Conservation (phyloP, 2,888 invertebrate genomes). For the Zaprionus bogoriensis region DNA sequence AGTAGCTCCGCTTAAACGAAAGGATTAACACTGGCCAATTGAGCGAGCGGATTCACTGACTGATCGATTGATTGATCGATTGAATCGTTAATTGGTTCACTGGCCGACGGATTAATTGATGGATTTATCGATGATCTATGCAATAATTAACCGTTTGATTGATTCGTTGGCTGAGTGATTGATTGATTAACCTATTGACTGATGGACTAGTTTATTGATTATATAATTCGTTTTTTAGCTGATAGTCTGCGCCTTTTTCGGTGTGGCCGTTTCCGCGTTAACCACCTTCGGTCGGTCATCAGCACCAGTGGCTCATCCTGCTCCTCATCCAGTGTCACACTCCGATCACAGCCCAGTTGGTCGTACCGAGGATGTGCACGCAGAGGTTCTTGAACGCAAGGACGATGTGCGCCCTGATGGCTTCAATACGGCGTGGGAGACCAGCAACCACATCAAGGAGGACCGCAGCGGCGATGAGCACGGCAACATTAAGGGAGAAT, state of each 20-base stretch:
- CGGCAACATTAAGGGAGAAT: conserved; percentile 74
- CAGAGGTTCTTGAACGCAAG: conserved; percentile 23
- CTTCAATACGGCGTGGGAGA: conserved; percentile 63
- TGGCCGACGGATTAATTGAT: too few relatives aligned
- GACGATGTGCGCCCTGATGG: conserved; percentile 73
- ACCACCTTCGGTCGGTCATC: conserved; percentile 17
- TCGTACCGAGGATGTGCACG: conserved; percentile 24
- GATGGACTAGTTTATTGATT: not conserved
- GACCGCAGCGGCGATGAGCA: conserved; percentile 69
- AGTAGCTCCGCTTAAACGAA: conserved; percentile 24
- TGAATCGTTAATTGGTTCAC: too few relatives aligned
- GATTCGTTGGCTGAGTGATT: not conserved
- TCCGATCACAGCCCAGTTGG: not conserved
- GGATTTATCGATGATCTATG: too few relatives aligned
- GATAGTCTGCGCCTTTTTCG: conserved; percentile 60
- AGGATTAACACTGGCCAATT: too few relatives aligned
- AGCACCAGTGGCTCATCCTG: conserved; percentile 22
- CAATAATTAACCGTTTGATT: too few relatives aligned
- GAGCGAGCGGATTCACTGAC: not conserved
- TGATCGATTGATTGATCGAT: not conserved
- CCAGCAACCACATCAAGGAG: conserved; percentile 62
- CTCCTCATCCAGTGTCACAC: conserved; percentile 7
- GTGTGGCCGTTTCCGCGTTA: conserved; percentile 49
- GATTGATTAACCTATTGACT: not conserved
- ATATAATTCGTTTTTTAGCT: conserved; percentile 32